Base-by-base conservation (phyloP, 2,113 vertebrate genomes). In the Pygoscelis adeliae region DNA sequence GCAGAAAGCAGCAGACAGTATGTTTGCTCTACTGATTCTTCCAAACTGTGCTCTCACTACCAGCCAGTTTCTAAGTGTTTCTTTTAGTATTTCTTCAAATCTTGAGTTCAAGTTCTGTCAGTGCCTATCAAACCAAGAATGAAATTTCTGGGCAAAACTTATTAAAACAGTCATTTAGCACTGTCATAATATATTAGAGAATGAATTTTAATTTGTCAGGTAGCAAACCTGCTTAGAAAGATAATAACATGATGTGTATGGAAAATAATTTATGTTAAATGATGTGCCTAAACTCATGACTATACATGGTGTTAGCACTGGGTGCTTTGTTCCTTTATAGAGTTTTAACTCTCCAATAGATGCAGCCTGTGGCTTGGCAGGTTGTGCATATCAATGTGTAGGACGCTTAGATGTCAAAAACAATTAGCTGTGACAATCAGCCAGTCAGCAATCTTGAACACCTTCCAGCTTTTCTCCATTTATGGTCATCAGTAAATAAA, bases 381-480 rank as follows among this genome's bases (percentile, higher is more conserved):
- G 78, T 80, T 89, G 38, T 62, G 40, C 69, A 52, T 62, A 76
- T 74, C 71, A 49, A 36, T 87, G 65, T 77, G 85, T 82, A 73
- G 88, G 91, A 78, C 67, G 78, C 74, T 88, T 42, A 85, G 71
- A 79, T 92, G 79, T 66, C 50, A 92, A 95, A 95, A 97, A 96
- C 82, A 97, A 89, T 89, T 73, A 94, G 82, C 46, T 61, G 38
- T 90, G 83, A 90, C 86, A 97, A 87, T 97, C 96, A 89, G 77
- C 58, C 72, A 93, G 72, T 76, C 56, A 94, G 32, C 4, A 47
- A 50, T 82, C 79, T 76, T 90, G 95, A 95, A 95, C 66, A 84
- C 17, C 49, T 97, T 97, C 83, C 91, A 96, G 77, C 81, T 97
- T 96, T 92, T 32, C 34, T 92, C 96, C 67, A 84, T 95, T 97